A percentile compares a stretch with the other conserved stretches of the same genome.
Evolutionary conservation across 2,113 vertebrate genomes (phyloP).

Genomic region (Seriola quinqueradiata): DNA sequence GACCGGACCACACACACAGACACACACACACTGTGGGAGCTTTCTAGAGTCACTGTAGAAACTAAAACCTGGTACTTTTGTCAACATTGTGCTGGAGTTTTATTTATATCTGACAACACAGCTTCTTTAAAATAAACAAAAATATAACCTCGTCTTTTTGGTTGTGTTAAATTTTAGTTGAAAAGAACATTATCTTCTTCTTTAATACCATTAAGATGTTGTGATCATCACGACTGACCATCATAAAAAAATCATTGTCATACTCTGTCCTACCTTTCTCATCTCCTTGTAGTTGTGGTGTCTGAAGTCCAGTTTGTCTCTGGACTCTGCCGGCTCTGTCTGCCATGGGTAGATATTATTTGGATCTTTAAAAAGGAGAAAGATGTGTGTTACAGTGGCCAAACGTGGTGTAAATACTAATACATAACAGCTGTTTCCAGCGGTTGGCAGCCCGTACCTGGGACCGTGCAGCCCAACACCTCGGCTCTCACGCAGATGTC

Average conservation of each 20-base stretch:
- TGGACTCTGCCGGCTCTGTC: slow-evolving; percentile 82
- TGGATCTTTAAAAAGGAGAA: slow-evolving; percentile 79
- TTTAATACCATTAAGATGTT: not conserved
- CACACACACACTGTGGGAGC: slow-evolving; percentile 33
- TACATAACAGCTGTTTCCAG: not conserved
- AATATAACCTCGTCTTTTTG: not conserved
- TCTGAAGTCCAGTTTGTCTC: slow-evolving; percentile 91
- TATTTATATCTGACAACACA: not conserved
- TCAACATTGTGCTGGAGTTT: not conserved
- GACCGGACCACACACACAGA: slow-evolving; percentile 39
- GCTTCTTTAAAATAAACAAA: not conserved
- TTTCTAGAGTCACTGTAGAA: not conserved
- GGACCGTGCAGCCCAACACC: slow-evolving; percentile 91
- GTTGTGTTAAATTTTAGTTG: no score
- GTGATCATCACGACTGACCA: no score
- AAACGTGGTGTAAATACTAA: not conserved
- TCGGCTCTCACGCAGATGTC: slow-evolving; percentile 92
- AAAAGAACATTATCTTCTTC: not conserved
- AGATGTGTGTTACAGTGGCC: not conserved
- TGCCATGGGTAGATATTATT: slow-evolving; percentile 85
- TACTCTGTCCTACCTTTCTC: slow-evolving; percentile 88
- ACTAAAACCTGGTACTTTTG: not conserved
- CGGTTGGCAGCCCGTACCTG: slow-evolving; percentile 71
- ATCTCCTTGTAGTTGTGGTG: slow-evolving; percentile 96
- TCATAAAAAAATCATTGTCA: no score